Conservation (phyloP, 1,140 invertebrate species). For the Psix sp. region DNA sequence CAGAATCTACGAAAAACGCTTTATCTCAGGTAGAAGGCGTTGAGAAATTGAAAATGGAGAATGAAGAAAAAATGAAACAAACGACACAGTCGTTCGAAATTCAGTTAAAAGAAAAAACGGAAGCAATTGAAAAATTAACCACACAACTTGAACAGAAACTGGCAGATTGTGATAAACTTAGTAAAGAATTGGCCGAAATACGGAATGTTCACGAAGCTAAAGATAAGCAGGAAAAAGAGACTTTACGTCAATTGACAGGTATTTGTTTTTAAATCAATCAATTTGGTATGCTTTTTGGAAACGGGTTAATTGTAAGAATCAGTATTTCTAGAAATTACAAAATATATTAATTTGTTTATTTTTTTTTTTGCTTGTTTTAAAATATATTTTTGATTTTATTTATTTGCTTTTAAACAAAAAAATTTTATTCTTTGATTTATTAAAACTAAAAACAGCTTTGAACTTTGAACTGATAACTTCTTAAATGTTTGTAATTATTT, state of each 20-base stretch:
- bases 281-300: too few species aligned
- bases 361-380: not conserved
- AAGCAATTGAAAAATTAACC: slow-evolving; percentile 71
- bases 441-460: too few species aligned
- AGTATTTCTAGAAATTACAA: not conserved
- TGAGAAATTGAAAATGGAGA: slow-evolving; percentile 70
- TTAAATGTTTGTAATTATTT: slow-evolving; percentile 2
- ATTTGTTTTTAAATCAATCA: slow-evolving; percentile 21
- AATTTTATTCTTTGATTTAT: too few species aligned
- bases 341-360: not conserved
- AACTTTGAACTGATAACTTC: too few species aligned
- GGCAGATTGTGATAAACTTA: slow-evolving; percentile 75
- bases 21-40: slow-evolving; percentile 54
- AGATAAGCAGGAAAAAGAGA: slow-evolving; percentile 61
- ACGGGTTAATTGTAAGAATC: too few species aligned
- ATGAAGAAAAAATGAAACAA: slow-evolving; percentile 76
- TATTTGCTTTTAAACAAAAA: slow-evolving; percentile 5
- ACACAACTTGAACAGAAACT: slow-evolving; percentile 72
- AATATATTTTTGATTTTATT: not conserved
- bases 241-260: slow-evolving; percentile 64
- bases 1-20: slow-evolving; percentile 61
- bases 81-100: slow-evolving; percentile 70
- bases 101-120: slow-evolving; percentile 75
- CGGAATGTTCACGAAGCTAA: slow-evolving; percentile 55
- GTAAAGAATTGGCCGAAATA: slow-evolving; percentile 67